phyloP scores from a whole-genome alignment of 2,113 vertebrate genomes.

The Gracilinanus agilis region DNA sequence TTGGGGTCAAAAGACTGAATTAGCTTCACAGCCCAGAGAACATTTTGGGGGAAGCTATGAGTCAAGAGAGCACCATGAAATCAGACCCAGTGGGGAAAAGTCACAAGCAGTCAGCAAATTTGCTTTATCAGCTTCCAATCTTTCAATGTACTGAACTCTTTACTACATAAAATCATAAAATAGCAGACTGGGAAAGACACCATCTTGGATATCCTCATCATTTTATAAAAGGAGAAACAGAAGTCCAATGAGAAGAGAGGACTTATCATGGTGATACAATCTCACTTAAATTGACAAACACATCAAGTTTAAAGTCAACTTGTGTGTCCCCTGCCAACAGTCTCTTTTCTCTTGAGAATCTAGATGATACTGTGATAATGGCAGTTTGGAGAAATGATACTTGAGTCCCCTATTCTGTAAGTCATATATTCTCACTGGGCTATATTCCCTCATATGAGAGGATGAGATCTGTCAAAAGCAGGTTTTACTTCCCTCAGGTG shows the following conservation, averaged over 20 bases:
- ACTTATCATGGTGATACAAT: background rate
- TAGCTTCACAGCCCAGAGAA: background rate
- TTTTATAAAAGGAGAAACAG: background rate
- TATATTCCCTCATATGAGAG: background rate
- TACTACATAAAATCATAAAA: background rate
- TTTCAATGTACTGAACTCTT: background rate
- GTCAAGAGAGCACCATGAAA: background rate
- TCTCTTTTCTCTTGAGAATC: background rate
- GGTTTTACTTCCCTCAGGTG: background rate
- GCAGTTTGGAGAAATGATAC: background rate
- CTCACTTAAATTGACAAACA: background rate
- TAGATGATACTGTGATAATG: background rate
- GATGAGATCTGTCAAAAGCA: background rate
- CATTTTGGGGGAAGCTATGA: background rate
- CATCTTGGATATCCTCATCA: background rate
- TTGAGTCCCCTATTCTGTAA: background rate
- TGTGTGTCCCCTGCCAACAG: background rate
- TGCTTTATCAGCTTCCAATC: slow-evolving; percentile 18
- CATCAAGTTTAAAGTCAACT: background rate
- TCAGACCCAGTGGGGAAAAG: background rate
- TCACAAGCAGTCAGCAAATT: background rate
- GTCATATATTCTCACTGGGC: background rate
- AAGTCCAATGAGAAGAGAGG: background rate
- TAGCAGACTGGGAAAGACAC: background rate
- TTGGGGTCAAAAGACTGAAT: background rate